Percentiles rank a stretch among this genome's conserved stretches.
Conservation (phyloP, 2,797 vertebrate species). For the Petrocephalus schoutedeni region DNA sequence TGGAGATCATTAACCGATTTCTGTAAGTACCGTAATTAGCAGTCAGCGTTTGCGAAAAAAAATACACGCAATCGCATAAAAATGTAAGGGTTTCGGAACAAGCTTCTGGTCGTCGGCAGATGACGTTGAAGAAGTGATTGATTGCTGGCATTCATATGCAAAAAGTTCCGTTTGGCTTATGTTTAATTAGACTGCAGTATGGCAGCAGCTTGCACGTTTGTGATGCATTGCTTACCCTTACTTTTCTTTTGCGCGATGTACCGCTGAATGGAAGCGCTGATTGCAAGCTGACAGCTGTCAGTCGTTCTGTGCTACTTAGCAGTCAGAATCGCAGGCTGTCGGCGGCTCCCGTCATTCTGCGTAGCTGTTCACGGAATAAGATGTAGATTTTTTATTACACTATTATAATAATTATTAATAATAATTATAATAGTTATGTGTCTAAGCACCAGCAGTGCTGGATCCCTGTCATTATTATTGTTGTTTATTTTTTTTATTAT, state of each 20-base stretch:
- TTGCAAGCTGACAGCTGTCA: conserved; percentile 16
- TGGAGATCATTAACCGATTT: neutral
- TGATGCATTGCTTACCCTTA: neutral
- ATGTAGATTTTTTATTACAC: neutral
- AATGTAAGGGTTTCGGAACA: neutral
- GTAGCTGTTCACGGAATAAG: neutral
- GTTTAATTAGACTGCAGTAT: neutral
- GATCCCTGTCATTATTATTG: neutral
- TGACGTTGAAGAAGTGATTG: neutral
- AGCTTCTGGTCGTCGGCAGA: neutral
- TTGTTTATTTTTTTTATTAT: neutral
- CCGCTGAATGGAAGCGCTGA: neutral
- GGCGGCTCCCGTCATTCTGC: neutral
- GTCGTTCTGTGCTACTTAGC: neutral
- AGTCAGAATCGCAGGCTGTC: neutral
- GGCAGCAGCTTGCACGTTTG: neutral
- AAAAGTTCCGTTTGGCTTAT: neutral
- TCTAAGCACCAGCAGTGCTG: neutral
- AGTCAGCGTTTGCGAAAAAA: neutral
- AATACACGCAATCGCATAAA: neutral
- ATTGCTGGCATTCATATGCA: neutral
- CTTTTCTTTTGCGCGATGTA: neutral
- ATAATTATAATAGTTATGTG: neutral
- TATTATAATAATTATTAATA: neutral
- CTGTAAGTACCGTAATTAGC: neutral